Conservation (phyloP, 2,797 vertebrate species). For the Enteromius anoplus region DNA sequence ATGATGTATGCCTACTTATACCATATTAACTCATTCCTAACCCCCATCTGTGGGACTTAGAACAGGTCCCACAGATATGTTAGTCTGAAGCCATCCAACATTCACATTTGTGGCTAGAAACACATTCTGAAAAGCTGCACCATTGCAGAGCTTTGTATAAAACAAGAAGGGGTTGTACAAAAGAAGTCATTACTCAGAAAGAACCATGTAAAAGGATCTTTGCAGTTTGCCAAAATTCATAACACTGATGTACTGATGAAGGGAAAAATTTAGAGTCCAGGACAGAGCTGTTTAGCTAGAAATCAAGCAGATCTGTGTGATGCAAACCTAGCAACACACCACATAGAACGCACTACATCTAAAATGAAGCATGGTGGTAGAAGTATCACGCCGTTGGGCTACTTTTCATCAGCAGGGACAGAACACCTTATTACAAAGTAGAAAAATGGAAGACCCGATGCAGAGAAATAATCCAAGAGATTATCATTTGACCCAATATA, state of each 20-base stretch:
- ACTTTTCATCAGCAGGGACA: constrained; percentile 26
- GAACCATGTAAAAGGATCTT: constrained; percentile 21
- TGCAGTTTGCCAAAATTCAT: constrained; percentile 24
- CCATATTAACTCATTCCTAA: background rate
- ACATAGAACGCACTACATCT: background rate
- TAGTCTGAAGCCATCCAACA: background rate
- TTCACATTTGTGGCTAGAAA: background rate
- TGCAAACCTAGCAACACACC: constrained; percentile 19
- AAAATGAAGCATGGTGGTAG: background rate
- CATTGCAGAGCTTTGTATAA: background rate
- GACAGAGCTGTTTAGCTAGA: constrained; percentile 16
- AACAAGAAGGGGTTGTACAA: background rate
- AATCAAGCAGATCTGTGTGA: background rate
- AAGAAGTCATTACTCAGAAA: constrained; percentile 27
- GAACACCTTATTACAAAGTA: constrained; percentile 1
- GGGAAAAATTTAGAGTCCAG: constrained; percentile 12
- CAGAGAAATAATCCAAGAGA: constrained; percentile 10
- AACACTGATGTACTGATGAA: background rate
- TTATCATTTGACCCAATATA: background rate
- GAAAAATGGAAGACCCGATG: background rate
- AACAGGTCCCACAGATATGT: background rate
- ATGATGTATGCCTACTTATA: background rate
- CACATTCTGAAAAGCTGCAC: background rate
- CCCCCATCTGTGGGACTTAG: background rate
- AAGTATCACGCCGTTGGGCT: background rate